These are phyloP conservation scores for Apteryx owenii DNA, from an alignment of 2,113 vertebrate genomes.

Conservation along the genomic window DNA sequence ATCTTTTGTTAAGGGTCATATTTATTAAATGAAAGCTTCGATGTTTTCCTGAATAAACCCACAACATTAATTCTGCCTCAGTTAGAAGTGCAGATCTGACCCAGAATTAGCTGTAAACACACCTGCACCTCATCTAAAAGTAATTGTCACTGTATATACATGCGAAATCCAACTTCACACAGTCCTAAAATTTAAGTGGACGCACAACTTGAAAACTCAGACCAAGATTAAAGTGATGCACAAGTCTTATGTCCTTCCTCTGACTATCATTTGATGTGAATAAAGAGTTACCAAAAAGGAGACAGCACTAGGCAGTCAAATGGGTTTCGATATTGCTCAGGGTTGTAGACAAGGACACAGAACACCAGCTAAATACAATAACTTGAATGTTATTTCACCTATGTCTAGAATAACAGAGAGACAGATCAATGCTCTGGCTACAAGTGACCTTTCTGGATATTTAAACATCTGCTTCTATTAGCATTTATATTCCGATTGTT, in stretches of 20 bases:
- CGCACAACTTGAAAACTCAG: background rate
- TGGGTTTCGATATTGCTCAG: background rate
- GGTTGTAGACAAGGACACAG: background rate
- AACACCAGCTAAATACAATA: background rate
- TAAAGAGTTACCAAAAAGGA: background rate
- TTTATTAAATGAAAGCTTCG: background rate
- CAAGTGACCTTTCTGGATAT: constrained; percentile 34
- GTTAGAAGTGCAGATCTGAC: background rate
- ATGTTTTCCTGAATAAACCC: too few relatives aligned
- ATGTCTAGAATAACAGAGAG: background rate
- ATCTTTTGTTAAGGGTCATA: background rate
- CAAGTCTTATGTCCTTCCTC: too few relatives aligned
- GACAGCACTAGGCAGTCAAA: background rate
- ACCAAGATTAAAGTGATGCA: background rate
- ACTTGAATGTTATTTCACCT: background rate
- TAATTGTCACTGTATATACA: background rate
- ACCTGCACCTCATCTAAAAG: background rate
- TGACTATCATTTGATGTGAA: background rate
- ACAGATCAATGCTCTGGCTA: constrained; percentile 51
- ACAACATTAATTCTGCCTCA: background rate
- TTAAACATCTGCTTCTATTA: background rate
- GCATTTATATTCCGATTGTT: background rate
- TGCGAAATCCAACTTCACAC: background rate
- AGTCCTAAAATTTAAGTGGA: background rate
- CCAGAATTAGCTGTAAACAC: background rate